Evolutionary conservation across 1,140 invertebrate species (phyloP).

Genomic region (Mercenaria mercenaria): DNA sequence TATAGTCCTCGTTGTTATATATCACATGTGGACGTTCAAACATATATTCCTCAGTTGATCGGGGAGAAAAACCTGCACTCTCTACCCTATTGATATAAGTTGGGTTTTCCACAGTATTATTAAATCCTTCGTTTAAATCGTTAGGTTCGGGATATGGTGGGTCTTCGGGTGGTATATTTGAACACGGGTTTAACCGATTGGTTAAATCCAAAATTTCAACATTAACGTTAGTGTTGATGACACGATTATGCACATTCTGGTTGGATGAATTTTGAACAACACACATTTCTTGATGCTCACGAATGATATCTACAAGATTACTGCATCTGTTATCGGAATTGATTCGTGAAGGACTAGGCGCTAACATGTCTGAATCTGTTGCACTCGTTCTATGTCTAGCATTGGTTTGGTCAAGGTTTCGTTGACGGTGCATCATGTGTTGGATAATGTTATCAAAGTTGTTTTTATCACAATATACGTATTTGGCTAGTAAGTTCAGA

Average conservation of each 20-base stretch:
- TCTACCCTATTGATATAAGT: conserved; percentile 6
- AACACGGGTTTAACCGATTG: conserved; percentile 5
- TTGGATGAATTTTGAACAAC: conserved; percentile 60
- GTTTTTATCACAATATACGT: conserved; percentile 80
- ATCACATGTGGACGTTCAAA: conserved; percentile 16
- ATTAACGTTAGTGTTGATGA: not conserved
- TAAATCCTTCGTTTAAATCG: not conserved
- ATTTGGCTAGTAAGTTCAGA: conserved; percentile 81
- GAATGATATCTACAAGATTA: conserved; percentile 47
- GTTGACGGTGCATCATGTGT: conserved; percentile 73
- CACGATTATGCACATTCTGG: conserved; percentile 48
- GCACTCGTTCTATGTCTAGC: not conserved
- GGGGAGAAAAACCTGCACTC: conserved; percentile 1
- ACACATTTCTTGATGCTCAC: conserved; percentile 49
- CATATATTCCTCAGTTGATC: not conserved
- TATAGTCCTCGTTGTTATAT: conserved; percentile 5
- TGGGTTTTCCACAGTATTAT: conserved; percentile 25
- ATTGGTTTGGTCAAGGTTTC: conserved; percentile 47
- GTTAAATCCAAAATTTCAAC: conserved; percentile 47
- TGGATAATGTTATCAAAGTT: conserved; percentile 73
- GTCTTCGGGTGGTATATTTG: conserved; percentile 38
- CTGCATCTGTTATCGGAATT: conserved; percentile 16
- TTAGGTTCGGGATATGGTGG: not conserved
- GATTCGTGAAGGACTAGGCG: not conserved
- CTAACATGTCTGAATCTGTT: not conserved